These are phyloP conservation scores for Triplophysa siluroides DNA, from an alignment of 2,113 vertebrate species.

Conservation along the genomic window DNA sequence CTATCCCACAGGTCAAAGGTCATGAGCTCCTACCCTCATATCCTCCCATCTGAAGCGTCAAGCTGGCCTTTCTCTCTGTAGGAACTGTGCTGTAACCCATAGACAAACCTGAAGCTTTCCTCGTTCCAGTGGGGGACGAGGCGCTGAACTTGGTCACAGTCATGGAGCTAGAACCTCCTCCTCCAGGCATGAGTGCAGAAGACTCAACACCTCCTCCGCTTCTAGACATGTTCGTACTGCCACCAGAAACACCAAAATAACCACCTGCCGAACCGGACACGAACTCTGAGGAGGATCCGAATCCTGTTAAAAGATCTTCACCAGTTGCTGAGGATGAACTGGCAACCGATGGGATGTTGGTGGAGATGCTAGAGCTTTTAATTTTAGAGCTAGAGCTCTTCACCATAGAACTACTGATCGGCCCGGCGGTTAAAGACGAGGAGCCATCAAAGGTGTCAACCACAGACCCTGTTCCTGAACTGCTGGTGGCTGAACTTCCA, in stretches of 20 bases:
- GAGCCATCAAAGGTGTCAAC: neutral
- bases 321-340: constrained; percentile 17
- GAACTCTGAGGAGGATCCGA: constrained; percentile 32
- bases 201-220: constrained; percentile 5
- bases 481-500: constrained; percentile 37
- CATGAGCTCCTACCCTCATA: constrained; percentile 46
- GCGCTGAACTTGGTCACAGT: constrained; percentile 43
- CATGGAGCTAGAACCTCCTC: constrained; percentile 9
- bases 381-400: constrained; percentile 24
- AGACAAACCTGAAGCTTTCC: constrained; percentile 26
- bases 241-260: neutral
- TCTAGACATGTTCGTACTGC: constrained; percentile 16
- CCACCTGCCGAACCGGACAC: constrained; percentile 36
- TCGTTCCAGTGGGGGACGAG: constrained; percentile 13
- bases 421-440: neutral
- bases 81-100: constrained; percentile 40
- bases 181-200: neutral
- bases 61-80: constrained; percentile 44
- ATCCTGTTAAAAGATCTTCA: constrained; percentile 3
- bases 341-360: constrained; percentile 5
- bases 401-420: constrained; percentile 14
- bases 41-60: constrained; percentile 36
- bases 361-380: constrained; percentile 19
- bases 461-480: constrained; percentile 12
- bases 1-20: neutral